Conservation (phyloP, 1,140 invertebrate species). For the Oreohelix idahoensis region DNA sequence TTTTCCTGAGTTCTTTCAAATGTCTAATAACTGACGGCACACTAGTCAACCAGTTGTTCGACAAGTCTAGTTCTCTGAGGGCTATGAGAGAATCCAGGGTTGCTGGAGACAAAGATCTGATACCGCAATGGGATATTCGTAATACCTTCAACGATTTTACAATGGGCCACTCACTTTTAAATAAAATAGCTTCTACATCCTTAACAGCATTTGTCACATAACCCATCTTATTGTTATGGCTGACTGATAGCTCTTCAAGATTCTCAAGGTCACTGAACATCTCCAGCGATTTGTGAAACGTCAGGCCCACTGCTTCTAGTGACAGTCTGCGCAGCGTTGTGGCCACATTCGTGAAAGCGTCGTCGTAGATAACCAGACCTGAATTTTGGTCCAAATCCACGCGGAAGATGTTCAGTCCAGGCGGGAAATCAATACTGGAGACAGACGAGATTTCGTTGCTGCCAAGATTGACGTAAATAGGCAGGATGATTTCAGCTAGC, state of each 20-base stretch:
- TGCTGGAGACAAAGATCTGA: neutral
- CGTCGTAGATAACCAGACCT: neutral
- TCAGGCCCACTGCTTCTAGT: constrained; percentile 15
- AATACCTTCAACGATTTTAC: neutral
- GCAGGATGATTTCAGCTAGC: neutral
- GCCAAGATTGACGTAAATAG: constrained; percentile 4
- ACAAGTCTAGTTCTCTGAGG: constrained; percentile 24
- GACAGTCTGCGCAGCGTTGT: constrained; percentile 8
- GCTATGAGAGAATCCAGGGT: neutral
- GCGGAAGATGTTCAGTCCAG: constrained; percentile 3
- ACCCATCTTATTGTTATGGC: constrained; percentile 24
- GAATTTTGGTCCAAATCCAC: constrained; percentile 25
- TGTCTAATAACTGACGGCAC: constrained; percentile 13
- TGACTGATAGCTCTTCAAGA: constrained; percentile 18
- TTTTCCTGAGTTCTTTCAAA: neutral
- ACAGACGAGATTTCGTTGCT: constrained; percentile 21
- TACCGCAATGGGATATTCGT: constrained; percentile 18
- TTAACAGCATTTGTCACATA: constrained; percentile 14
- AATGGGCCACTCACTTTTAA: constrained; percentile 2
- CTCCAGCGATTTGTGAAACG: constrained; percentile 6
- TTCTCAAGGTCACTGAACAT: neutral
- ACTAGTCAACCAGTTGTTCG: constrained; percentile 26
- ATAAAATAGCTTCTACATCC: neutral
- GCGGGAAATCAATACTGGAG: neutral
- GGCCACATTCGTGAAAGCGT: constrained; percentile 25